Conservation (phyloP, 2,797 vertebrate species). For the Rhinatrema bivittatum region DNA sequence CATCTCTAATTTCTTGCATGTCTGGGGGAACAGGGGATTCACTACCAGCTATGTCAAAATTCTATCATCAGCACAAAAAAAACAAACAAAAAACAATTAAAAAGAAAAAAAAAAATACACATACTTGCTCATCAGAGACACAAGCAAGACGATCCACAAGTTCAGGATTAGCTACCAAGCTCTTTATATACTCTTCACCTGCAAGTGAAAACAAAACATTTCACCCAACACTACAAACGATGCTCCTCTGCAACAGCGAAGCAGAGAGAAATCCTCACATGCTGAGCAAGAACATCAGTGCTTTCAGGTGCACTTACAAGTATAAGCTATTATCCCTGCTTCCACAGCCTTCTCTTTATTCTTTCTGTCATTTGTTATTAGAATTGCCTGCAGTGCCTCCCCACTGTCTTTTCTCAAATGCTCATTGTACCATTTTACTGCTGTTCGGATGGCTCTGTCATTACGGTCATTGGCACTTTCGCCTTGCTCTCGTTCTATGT, state of each 20-base stretch:
- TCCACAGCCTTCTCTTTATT: slow-evolving; percentile 85
- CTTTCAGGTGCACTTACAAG: too few relatives aligned
- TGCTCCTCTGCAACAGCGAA: too few relatives aligned
- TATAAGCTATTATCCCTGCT: slow-evolving; percentile 73
- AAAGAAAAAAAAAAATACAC: too few relatives aligned
- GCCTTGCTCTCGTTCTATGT: slow-evolving; percentile 78
- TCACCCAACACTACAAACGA: too few relatives aligned
- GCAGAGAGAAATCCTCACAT: too few relatives aligned
- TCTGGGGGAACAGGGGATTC: too few relatives aligned
- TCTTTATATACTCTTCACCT: slow-evolving; percentile 95
- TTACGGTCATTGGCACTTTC: slow-evolving; percentile 90
- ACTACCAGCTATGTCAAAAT: too few relatives aligned
- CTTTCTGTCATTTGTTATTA: slow-evolving; percentile 84
- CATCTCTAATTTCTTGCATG: too few relatives aligned
- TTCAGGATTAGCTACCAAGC: slow-evolving; percentile 82
- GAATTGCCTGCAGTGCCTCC: slow-evolving; percentile 63
- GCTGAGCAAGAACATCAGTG: too few relatives aligned
- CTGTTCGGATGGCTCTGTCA: slow-evolving; percentile 85
- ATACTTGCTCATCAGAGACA: slow-evolving; percentile 78
- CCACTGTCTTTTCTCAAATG: slow-evolving; percentile 63
- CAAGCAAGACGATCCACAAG: slow-evolving; percentile 87
- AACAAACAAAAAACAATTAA: too few relatives aligned
- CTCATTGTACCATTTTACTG: slow-evolving; percentile 82
- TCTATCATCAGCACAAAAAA: too few relatives aligned
- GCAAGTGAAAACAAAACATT: slow-evolving; percentile 15